A percentile compares a stretch with the other conserved stretches of the same genome.
These are phyloP conservation scores for Castor canadensis DNA, from an alignment of 2,113 vertebrate genomes.

Conservation along the genomic window DNA sequence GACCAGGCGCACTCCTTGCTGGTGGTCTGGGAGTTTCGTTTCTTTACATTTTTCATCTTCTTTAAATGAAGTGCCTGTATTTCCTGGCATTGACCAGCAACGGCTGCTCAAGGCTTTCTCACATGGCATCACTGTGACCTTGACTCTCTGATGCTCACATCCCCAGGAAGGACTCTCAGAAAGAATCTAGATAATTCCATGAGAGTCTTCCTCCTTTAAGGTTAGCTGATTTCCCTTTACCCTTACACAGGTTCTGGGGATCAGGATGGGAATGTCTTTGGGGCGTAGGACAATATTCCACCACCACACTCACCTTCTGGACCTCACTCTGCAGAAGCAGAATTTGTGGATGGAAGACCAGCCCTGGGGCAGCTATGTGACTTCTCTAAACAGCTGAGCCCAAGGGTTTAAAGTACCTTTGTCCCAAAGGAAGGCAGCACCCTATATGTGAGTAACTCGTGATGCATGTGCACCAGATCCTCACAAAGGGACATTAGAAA, in stretches of 20 bases:
- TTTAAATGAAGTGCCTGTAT: background rate
- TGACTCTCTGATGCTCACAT: background rate
- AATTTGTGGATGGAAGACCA: background rate
- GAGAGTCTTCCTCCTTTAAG: background rate
- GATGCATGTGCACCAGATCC: too few species aligned
- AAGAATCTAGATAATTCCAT: background rate
- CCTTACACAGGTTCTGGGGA: background rate
- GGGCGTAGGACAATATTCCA: background rate
- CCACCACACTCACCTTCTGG: background rate
- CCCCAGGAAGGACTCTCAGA: background rate
- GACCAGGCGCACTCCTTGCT: background rate
- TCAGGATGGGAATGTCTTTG: background rate
- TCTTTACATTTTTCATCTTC: too few species aligned
- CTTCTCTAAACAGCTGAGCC: background rate
- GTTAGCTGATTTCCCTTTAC: background rate
- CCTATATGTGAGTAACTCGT: background rate
- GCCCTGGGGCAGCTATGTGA: background rate
- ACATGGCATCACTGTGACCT: accelerated
- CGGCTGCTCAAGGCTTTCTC: background rate
- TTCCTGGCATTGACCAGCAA: background rate
- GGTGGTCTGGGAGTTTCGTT: too few species aligned
- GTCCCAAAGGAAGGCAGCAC: background rate
- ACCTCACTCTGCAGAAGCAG: background rate
- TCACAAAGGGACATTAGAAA: background rate
- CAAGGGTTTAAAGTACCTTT: background rate